phyloP scores from a whole-genome alignment of 2,888 invertebrate species.

The Crioceris asparagi region DNA sequence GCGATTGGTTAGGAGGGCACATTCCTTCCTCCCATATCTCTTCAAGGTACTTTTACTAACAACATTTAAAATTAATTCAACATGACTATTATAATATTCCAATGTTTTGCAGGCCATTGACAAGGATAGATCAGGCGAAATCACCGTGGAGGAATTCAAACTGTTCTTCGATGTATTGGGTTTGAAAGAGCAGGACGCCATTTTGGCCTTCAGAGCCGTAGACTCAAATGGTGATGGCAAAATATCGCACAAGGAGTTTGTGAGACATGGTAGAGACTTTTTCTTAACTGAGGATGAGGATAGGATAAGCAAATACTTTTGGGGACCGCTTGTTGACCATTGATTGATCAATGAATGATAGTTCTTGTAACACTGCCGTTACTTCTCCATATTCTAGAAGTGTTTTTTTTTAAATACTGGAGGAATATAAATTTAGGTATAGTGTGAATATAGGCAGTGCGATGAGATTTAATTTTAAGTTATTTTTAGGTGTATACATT shows the following conservation, averaged over 20 bases:
- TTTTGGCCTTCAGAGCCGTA: slow-evolving; percentile 66
- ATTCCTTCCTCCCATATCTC: slow-evolving; percentile 68
- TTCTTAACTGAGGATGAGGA: slow-evolving; percentile 67
- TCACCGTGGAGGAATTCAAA: slow-evolving; percentile 72
- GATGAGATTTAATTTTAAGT: too few relatives aligned
- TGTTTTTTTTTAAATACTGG: too few relatives aligned
- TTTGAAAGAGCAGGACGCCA: slow-evolving; percentile 61
- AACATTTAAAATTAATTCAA: too few relatives aligned
- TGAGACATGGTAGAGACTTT: slow-evolving; percentile 69
- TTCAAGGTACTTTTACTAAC: slow-evolving; percentile 55
- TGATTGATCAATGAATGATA: slow-evolving; percentile 26
- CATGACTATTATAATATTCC: not conserved
- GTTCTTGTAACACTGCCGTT: too few relatives aligned
- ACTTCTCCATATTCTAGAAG: too few relatives aligned
- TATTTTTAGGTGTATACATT: too few relatives aligned
- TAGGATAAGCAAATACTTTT: slow-evolving; percentile 72
- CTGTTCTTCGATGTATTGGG: slow-evolving; percentile 73
- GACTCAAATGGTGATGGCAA: slow-evolving; percentile 71
- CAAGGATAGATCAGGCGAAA: slow-evolving; percentile 65
- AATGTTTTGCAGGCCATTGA: slow-evolving; percentile 57
- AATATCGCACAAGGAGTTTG: slow-evolving; percentile 65
- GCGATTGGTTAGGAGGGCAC: slow-evolving; percentile 59
- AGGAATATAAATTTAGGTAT: too few relatives aligned
- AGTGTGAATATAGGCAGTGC: too few relatives aligned
- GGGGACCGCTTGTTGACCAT: slow-evolving; percentile 65